Conservation (phyloP, 2,113 vertebrate species). For the Reinhardtius hippoglossoides region DNA sequence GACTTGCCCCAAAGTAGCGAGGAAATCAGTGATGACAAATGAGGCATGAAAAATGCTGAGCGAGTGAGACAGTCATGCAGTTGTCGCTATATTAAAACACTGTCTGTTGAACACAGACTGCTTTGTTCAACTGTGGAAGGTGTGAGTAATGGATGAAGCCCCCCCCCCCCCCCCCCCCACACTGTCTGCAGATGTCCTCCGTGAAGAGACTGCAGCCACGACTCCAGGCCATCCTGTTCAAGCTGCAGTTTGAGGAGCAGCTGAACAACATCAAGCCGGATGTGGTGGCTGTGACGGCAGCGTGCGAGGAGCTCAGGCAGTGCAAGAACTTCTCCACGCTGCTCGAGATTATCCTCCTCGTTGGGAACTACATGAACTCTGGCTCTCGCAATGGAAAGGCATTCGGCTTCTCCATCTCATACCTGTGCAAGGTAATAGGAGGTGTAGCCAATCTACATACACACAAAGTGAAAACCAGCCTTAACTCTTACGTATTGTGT, state of each 20-base stretch:
- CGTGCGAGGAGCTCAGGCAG: constrained; percentile 89
- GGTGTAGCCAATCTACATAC: neutral
- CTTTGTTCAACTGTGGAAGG: constrained; percentile 54
- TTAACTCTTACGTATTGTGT: neutral
- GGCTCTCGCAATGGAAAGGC: constrained; percentile 91
- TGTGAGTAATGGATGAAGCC: constrained; percentile 26
- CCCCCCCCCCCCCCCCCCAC: constrained; percentile 29
- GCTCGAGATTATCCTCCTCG: constrained; percentile 86
- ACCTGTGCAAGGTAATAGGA: constrained; percentile 86
- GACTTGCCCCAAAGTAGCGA: constrained; percentile 15
- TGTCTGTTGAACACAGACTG: constrained; percentile 34
- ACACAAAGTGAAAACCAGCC: neutral
- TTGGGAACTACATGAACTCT: constrained; percentile 93
- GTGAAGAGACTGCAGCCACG: constrained; percentile 86
- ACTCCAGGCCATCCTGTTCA: constrained; percentile 89
- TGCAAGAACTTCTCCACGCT: constrained; percentile 86
- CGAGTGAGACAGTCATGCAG: neutral
- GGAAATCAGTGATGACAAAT: constrained; percentile 14
- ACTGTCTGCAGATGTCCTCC: constrained; percentile 84
- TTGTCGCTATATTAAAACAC: constrained; percentile 10
- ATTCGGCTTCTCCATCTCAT: constrained; percentile 89
- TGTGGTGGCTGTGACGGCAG: constrained; percentile 91
- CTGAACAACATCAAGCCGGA: constrained; percentile 93
- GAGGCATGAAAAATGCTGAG: constrained; percentile 2
- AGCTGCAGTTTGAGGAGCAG: constrained; percentile 91